A percentile compares a stretch with the other conserved stretches of the same genome.
phyloP scores from a whole-genome alignment of 2,888 invertebrate species.

The Ferrisia virgata region DNA sequence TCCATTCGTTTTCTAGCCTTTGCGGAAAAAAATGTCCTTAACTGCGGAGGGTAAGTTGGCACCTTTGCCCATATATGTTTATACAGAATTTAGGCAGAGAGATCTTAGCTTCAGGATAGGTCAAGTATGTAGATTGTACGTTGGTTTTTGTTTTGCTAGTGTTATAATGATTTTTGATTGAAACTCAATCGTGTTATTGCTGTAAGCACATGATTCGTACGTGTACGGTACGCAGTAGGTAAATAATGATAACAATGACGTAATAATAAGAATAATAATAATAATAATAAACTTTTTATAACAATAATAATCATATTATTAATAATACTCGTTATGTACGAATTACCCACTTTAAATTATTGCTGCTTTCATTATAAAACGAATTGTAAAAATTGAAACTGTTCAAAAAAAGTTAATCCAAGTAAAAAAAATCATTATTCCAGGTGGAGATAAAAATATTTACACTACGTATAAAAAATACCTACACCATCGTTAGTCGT shows the following conservation, averaged over 20 bases:
- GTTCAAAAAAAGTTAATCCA: not conserved
- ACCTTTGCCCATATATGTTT: no score
- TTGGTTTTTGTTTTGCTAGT: not conserved
- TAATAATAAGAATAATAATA: no score
- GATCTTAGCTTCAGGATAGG: not conserved
- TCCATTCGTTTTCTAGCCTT: no score
- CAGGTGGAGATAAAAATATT: not conserved
- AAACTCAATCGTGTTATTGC: not conserved
- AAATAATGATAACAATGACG: constrained; percentile 6
- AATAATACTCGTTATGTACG: not conserved
- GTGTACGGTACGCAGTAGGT: not conserved
- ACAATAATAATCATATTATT: not conserved
- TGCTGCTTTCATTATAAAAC: not conserved
- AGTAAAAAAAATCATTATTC: not conserved
- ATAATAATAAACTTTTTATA: no score
- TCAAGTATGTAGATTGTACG: not conserved
- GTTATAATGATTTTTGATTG: not conserved
- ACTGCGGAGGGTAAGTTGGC: not conserved
- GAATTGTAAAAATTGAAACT: not conserved
- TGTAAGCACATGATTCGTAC: not conserved
- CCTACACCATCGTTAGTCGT: not conserved
- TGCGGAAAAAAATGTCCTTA: not conserved
- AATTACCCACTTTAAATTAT: constrained; percentile 13
- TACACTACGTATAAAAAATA: not conserved
- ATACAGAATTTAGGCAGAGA: no score